Conservation (phyloP, 2,888 invertebrate genomes). For the Cheilosia urbana region DNA sequence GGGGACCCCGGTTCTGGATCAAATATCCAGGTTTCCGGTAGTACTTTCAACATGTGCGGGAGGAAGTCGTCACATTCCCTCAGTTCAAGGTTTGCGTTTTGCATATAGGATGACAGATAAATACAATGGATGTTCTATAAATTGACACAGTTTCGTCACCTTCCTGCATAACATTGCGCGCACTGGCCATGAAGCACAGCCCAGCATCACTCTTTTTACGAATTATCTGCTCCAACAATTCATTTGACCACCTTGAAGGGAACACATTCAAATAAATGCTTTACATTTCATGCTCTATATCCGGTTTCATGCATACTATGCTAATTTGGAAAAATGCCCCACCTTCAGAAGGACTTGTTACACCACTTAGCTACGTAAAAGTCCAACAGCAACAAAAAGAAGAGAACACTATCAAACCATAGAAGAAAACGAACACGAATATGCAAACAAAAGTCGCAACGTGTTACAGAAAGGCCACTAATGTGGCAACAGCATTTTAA, state of each 20-base stretch:
- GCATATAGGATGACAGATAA: no score
- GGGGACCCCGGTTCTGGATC: no score
- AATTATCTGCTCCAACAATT: not conserved
- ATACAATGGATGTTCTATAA: no score
- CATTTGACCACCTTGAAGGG: not conserved
- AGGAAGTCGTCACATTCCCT: no score
- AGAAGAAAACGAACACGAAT: slow-evolving; percentile 6
- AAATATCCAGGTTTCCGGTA: no score
- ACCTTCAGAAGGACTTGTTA: slow-evolving; percentile 6
- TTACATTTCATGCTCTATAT: slow-evolving; percentile 31
- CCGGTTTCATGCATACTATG: slow-evolving; percentile 10
- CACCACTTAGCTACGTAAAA: slow-evolving; percentile 1
- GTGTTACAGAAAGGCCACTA: slow-evolving; percentile 54
- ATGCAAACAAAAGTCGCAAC: slow-evolving; percentile 22
- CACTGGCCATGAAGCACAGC: not conserved
- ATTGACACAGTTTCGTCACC: no score
- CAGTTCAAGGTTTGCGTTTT: no score
- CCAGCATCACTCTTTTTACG: not conserved
- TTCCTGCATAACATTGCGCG: not conserved
- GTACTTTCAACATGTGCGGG: no score
- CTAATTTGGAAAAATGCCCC: not conserved
- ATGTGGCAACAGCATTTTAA: slow-evolving; percentile 52
- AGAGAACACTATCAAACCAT: not conserved
- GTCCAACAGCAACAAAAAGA: not conserved
- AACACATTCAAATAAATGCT: not conserved